Evolutionary conservation across 2,113 vertebrate genomes (phyloP), one percentile per base, ranked within the genome.

Genomic region (Macaca mulatta): DNA sequence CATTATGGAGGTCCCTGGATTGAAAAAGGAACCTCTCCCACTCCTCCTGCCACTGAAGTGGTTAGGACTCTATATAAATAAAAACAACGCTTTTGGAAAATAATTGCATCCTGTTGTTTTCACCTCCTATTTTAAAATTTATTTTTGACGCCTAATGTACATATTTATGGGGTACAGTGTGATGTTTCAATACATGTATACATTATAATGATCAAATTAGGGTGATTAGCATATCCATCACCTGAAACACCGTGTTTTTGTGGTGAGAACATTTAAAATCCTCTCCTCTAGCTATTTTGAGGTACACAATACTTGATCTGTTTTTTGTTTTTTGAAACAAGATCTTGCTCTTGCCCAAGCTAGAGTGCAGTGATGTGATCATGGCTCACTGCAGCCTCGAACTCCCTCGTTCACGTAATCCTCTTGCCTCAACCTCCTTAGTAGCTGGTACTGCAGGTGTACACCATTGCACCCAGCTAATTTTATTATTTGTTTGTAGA

Each of bases 11-110:
- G 97, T 96, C 92, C 98, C 89, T 86, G 96, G 97, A 95, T 98
- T 98, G 95, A 97, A 98, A 98, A 97, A 96, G 59, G 88, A 95
- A 86, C 94, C 80, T 95, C 78, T 98, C 88, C 97, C 94, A 84
- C n/a, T 96, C 92, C 64, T 96, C 40, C 93, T 95, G 40, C 98
- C 95, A 2, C 97, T 97, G 23, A 98, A 93, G 95, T 98, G 98
- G 98, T 97, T 98, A 98, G 98, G 98, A 98, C 98, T 99, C 98
- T 98, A 97, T 98, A 98, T 98, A 98, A 99, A 99, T 99, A 99
- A 99, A 98, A 99, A 94, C 98, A 98, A 95, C 98, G 97, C 95
- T 99, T 99, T 99, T 99, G 98, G 98, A 98, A 98, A 98, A 98
- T 92, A 89, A 52, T 96, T 57, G 97, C 95, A 45, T 96, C 67